Evolutionary conservation across 2,797 vertebrate genomes (phyloP), one percentile per base, ranked within the genome.

Genomic region (Mus minutoides): DNA sequence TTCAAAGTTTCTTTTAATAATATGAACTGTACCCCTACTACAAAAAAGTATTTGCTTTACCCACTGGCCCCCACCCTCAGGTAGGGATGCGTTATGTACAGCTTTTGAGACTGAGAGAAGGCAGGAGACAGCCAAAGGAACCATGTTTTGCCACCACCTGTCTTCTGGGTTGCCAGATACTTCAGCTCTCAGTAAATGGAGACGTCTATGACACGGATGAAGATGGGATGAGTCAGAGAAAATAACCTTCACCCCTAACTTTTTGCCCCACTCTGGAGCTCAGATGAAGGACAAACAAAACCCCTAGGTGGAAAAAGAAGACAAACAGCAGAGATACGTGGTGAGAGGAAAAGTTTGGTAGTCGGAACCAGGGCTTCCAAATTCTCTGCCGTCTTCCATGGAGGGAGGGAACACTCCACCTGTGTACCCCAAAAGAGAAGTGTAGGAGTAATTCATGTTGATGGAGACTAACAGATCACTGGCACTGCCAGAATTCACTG

Each of bases 81-180:
- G 54, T 88, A 67, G 22, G 54, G n/a, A 67, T 7, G 24, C 84
- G 93, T 58, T 76, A 40, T 89, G 49, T 52, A 88, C 60, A 85
- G 62, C 62, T 60, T 90, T 82, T 10, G 34, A 82, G 76, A 60
- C 76, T 83, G 34, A 31, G 69, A 75, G 37, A 89, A 94, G 31
- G 37, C 40, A 69, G 14, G 17, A 67, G 22, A 62, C 62, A 89
- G 85, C 64, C 82, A 96, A 90, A 92, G 58, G 22, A 64, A 77
- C 10, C 26, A 7, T 83, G 69, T 92, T 88, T 40, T 37, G 21
- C n/a, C 17, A 75, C 64, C 91, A 69, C 64, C 73, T 94, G 79
- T 40, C 54, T 67, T 95, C 75, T 88, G 73, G 88, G 52, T 78
- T 96, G 88, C 82, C 79, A 89, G 94, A 96, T n/a, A 86, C 22